Evolutionary conservation across 2,888 invertebrate species (phyloP).

Genomic region (Acrobasis suavella): DNA sequence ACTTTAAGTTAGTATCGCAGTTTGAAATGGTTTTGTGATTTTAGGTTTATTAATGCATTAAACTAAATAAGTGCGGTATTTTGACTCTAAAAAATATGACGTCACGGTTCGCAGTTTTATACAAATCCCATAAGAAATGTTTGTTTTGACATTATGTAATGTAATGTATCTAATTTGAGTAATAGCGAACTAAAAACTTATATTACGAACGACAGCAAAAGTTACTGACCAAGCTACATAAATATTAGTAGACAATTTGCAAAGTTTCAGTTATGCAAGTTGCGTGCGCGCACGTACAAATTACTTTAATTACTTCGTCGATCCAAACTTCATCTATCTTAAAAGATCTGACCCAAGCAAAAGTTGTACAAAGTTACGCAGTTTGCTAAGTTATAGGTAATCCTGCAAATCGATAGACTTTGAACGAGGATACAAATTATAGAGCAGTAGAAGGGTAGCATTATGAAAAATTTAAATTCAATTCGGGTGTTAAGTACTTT

Average conservation of each 20-base stretch:
- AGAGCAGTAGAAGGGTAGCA: slow-evolving; percentile 20
- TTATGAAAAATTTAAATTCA: background rate
- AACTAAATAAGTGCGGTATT: no score
- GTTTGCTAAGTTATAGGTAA: slow-evolving; percentile 48
- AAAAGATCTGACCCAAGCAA: slow-evolving; percentile 32
- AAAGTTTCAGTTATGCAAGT: background rate
- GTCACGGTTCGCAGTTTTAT: no score
- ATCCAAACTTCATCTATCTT: slow-evolving; percentile 15
- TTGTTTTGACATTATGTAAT: no score
- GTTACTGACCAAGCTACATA: background rate
- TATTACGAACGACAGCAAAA: background rate
- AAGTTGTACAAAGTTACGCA: slow-evolving; percentile 46
- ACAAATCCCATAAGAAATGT: no score
- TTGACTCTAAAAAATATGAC: no score
- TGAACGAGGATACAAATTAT: slow-evolving; percentile 24
- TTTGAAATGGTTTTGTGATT: no score
- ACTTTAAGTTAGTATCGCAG: no score
- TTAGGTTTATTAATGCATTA: no score
- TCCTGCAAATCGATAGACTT: slow-evolving; percentile 49
- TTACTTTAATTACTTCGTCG: slow-evolving; percentile 9
- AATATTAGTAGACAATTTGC: background rate
- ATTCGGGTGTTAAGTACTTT: no score
- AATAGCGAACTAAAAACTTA: no score
- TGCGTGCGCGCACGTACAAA: background rate
- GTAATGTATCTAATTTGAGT: no score